phyloP scores from a whole-genome alignment of 2,113 vertebrate genomes.

The Anhinga anhinga region DNA sequence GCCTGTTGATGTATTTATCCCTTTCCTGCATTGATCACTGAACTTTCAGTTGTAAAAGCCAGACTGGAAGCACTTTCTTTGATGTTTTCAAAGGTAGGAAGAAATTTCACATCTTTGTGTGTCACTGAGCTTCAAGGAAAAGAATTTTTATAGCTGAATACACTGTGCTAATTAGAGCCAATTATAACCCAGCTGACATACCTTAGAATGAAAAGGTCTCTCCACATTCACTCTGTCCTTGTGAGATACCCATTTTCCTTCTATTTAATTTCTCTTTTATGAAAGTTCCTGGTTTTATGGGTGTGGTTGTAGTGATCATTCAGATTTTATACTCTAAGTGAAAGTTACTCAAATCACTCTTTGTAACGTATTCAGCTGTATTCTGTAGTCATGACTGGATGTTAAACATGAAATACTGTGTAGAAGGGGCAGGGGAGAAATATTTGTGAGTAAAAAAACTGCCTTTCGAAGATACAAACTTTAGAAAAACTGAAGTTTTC shows the following conservation, averaged over 20 bases:
- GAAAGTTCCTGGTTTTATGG: not conserved
- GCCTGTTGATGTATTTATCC: not conserved
- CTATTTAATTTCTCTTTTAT: not conserved
- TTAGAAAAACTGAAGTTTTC: not conserved
- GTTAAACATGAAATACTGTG: not conserved
- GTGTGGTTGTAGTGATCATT: not conserved
- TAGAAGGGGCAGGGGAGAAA: not conserved
- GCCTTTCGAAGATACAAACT: not conserved
- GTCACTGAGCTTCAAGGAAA: not conserved
- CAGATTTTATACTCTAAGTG: not conserved
- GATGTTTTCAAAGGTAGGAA: not conserved
- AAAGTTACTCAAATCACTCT: not conserved
- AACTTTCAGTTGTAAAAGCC: not conserved
- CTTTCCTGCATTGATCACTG: not conserved
- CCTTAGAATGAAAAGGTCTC: not conserved
- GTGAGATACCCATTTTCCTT: not conserved
- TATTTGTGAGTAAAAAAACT: not conserved
- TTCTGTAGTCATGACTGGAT: not conserved
- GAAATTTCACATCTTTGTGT: not conserved
- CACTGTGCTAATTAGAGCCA: constrained; percentile 7
- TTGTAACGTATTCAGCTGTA: not conserved
- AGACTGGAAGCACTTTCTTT: not conserved
- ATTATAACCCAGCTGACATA: not conserved
- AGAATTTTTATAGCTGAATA: not conserved
- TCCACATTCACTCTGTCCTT: not conserved